Evolutionary conservation across 2,888 invertebrate species (phyloP).

Genomic region (Poecilobothrus nobilitatus): DNA sequence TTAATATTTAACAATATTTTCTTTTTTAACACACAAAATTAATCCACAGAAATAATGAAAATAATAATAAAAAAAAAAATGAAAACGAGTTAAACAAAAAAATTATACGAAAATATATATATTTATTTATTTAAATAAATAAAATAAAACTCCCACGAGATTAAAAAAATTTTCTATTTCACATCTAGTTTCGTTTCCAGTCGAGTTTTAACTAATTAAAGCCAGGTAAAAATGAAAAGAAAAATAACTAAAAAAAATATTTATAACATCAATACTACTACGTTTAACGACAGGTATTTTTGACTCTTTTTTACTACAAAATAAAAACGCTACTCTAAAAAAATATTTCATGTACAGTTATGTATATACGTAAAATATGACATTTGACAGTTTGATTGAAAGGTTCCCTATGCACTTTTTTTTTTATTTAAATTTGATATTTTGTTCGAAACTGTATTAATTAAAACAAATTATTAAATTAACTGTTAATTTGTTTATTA

Average conservation of each 20-base stretch:
- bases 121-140: not conserved
- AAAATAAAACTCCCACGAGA: not conserved
- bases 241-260: no score
- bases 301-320: no score
- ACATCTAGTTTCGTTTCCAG: not conserved
- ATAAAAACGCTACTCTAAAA: not conserved
- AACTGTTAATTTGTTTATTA: not conserved
- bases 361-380: not conserved
- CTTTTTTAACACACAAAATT: no score
- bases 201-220: slow-evolving; percentile 1
- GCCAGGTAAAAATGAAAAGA: not conserved
- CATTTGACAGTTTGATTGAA: no score
- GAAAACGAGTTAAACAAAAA: not conserved
- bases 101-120: not conserved
- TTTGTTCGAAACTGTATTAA: no score
- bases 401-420: no score
- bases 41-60: not conserved
- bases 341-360: no score
- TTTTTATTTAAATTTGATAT: no score
- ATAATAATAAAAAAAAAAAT: not conserved
- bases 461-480: no score
- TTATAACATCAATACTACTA: no score
- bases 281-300: not conserved
- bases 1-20: no score
- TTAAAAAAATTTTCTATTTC: not conserved